Conservation (phyloP, 2,797 vertebrate genomes). For the Xenopus petersii region DNA sequence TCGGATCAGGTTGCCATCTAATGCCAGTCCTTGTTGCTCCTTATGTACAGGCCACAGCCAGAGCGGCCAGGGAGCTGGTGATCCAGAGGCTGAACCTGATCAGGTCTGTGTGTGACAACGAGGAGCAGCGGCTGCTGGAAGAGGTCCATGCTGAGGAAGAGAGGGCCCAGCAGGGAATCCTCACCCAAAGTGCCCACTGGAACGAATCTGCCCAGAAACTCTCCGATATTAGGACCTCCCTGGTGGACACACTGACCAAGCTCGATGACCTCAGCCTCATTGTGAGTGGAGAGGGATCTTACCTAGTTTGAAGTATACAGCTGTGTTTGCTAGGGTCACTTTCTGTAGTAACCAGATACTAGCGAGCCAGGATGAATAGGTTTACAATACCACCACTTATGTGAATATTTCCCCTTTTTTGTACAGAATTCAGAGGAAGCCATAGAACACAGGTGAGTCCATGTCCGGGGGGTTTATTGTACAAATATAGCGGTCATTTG, state of each 20-base stretch:
- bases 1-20: too few species aligned
- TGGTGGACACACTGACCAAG: conserved; percentile 82
- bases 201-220: conserved; percentile 74
- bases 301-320: background rate
- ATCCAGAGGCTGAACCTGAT: conserved; percentile 77
- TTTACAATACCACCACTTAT: too few species aligned
- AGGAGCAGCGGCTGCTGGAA: conserved; percentile 88
- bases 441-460: conserved; percentile 70
- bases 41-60: conserved; percentile 45
- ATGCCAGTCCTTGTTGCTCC: too few species aligned
- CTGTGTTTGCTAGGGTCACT: too few species aligned
- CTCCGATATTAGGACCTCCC: conserved; percentile 69
- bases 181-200: conserved; percentile 89
- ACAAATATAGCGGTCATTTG: too few species aligned
- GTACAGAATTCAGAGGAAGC: conserved; percentile 56
- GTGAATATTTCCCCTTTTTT: background rate
- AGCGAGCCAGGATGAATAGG: too few species aligned
- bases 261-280: conserved; percentile 74
- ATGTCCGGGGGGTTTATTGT: background rate
- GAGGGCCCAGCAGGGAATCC: conserved; percentile 84
- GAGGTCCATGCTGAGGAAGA: conserved; percentile 84
- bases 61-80: conserved; percentile 75
- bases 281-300: conserved; percentile 67
- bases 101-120: conserved; percentile 79
- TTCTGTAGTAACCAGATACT: too few species aligned